Base-by-base conservation (phyloP, 2,113 vertebrate genomes). In the Glaucidium brasilianum region DNA sequence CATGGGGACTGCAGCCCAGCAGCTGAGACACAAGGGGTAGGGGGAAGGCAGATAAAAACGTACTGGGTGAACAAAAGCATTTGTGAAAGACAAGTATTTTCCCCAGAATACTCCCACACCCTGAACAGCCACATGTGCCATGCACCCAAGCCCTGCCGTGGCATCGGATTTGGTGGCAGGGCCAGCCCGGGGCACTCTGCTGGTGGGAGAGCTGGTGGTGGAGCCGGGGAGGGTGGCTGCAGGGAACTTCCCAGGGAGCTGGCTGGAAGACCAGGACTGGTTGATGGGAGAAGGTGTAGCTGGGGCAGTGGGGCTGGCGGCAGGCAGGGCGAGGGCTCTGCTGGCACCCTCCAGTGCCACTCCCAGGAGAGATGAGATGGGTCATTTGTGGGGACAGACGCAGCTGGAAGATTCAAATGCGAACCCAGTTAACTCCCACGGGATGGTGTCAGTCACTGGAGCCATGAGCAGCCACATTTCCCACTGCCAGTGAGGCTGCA, bases 191-290 rank as follows among this genome's bases (percentile, higher is more conserved):
- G 58, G 64, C 74, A 25, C 37, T 52, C 50, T 73, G 84, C 67
- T 12, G 6, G 77, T 67, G 73, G 91, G 29, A 84, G 13, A 80
- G 64, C 35, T 78, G 69, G 55, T 5, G 22, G 63, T 5, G 15
- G 53, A 87, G 37, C 35, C 3, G 7, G 37, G 30, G 19, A 49
- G 47, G 45, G 59, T 0, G 1, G 55, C 26, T 15, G 14, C 10
- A 19, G 58, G 29, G 55, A n/a, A 23, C 32, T 59, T 93, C 45
- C 55, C 83, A 41, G 37, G 68, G 63, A 49, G 23, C 4, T 9
- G 2, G n/a, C 56, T 89, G 95, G 93, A 96, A 97, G 96, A 96
- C 90, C 89, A 66, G 81, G 89, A 88, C 77, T 16, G 34, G 22
- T 39, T 10, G 1, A 25, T 47, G 74, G 63, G 59, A 53, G 30